phyloP scores from a whole-genome alignment of 2,113 vertebrate genomes.

The Urocitellus parryii region DNA sequence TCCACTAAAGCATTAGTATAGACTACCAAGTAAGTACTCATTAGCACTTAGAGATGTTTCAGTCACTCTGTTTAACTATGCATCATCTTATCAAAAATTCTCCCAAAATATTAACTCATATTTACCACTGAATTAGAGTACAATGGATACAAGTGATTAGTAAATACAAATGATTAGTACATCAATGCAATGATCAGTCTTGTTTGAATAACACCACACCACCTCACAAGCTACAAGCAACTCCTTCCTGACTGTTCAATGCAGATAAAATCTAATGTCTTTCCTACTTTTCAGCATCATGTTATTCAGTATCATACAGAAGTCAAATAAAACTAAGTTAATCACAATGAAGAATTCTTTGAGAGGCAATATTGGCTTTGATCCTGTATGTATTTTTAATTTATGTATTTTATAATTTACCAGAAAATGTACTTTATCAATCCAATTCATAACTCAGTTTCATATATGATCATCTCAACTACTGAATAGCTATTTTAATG shows the following conservation, averaged over 20 bases:
- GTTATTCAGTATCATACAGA: slow-evolving; percentile 43
- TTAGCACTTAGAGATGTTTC: slow-evolving; percentile 71
- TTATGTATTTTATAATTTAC: no score
- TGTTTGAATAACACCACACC: neutral
- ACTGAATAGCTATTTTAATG: neutral
- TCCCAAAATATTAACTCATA: slow-evolving; percentile 43
- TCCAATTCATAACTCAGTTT: slow-evolving; percentile 56
- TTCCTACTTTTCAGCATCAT: slow-evolving; percentile 12
- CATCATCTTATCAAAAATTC: neutral
- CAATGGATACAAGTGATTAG: neutral
- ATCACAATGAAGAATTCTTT: slow-evolving; percentile 46
- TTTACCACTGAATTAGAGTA: slow-evolving; percentile 7
- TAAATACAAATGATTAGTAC: neutral
- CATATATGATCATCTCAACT: slow-evolving; percentile 45
- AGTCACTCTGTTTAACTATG: slow-evolving; percentile 23
- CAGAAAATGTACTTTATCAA: neutral
- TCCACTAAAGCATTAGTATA: slow-evolving; percentile 74
- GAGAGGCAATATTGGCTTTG: slow-evolving; percentile 54
- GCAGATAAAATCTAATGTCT: slow-evolving; percentile 29
- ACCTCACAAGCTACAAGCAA: neutral
- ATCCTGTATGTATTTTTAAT: slow-evolving; percentile 37
- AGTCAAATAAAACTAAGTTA: slow-evolving; percentile 60
- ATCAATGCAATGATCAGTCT: slow-evolving; percentile 18
- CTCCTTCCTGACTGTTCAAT: neutral
- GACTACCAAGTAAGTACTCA: slow-evolving; percentile 79